Evolutionary conservation across 2,888 invertebrate species (phyloP).

Genomic region (Dermolepida albohirtum): DNA sequence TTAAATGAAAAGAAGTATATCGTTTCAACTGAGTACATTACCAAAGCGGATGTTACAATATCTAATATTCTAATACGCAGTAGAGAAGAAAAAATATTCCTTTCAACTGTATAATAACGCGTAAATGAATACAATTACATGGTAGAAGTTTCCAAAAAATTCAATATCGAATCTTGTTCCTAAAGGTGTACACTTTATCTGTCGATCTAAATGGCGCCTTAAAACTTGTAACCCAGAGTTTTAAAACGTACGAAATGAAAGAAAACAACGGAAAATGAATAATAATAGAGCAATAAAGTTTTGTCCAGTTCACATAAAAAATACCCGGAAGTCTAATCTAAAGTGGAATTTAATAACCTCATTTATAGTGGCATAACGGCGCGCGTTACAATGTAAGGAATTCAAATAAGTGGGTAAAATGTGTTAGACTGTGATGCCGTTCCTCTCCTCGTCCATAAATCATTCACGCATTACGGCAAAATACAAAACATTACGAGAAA

Average conservation of each 20-base stretch:
- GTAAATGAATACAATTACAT: neutral
- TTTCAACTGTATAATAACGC: neutral
- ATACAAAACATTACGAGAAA: slow-evolving; percentile 33
- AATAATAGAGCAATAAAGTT: slow-evolving; percentile 37
- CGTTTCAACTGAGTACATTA: too few relatives aligned
- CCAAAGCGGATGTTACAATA: too few relatives aligned
- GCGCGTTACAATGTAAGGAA: slow-evolving; percentile 34
- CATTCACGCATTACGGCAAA: slow-evolving; percentile 34
- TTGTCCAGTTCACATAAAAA: slow-evolving; percentile 38
- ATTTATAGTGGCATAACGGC: slow-evolving; percentile 33
- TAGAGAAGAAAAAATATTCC: too few relatives aligned
- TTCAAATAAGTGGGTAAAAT: slow-evolving; percentile 38
- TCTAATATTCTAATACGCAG: too few relatives aligned
- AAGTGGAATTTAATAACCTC: slow-evolving; percentile 38
- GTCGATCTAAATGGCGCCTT: slow-evolving; percentile 30
- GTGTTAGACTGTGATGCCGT: slow-evolving; percentile 34
- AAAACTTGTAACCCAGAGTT: slow-evolving; percentile 30
- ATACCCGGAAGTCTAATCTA: slow-evolving; percentile 38
- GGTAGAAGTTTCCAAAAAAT: slow-evolving; percentile 27
- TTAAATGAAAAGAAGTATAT: too few relatives aligned
- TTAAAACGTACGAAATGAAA: slow-evolving; percentile 26
- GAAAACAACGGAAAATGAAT: slow-evolving; percentile 31
- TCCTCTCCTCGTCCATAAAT: slow-evolving; percentile 25
- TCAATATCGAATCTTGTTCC: slow-evolving; percentile 21
- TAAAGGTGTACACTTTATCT: slow-evolving; percentile 30